Evolutionary conservation across 2,888 invertebrate species (phyloP).

Genomic region (Cancer borealis): DNA sequence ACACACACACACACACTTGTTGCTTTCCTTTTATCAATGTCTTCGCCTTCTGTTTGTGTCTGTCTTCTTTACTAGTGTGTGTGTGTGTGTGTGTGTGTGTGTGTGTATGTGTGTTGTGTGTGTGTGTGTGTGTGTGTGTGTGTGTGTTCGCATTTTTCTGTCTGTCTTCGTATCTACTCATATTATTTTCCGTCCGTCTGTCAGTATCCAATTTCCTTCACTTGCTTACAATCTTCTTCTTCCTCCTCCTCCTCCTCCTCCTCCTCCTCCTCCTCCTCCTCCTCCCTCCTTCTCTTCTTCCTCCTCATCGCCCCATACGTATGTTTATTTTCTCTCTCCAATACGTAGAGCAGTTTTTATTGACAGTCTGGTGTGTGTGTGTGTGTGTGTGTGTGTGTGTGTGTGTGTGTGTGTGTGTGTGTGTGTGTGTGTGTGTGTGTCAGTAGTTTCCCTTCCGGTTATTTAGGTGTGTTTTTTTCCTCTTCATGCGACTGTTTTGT

Average conservation of each 20-base stretch:
- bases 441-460: constrained; percentile 20
- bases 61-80: constrained; percentile 3
- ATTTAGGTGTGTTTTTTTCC: not conserved
- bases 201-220: no score
- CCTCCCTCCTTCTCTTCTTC: no score
- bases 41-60: not conserved
- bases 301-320: no score
- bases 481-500: not conserved
- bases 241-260: no score
- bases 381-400: constrained; percentile 20
- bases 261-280: no score
- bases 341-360: no score
- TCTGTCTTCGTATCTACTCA: no score
- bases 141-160: not conserved
- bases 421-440: constrained; percentile 20
- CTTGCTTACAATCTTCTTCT: no score
- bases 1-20: no score
- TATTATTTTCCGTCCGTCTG: no score
- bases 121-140: constrained; percentile 20
- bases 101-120: not conserved
- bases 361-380: not conserved
- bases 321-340: no score
- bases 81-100: not conserved
- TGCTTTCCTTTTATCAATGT: not conserved
- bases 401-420: constrained; percentile 20